Conservation (phyloP, 1,140 invertebrate genomes). For the Chironomus tepperi region DNA sequence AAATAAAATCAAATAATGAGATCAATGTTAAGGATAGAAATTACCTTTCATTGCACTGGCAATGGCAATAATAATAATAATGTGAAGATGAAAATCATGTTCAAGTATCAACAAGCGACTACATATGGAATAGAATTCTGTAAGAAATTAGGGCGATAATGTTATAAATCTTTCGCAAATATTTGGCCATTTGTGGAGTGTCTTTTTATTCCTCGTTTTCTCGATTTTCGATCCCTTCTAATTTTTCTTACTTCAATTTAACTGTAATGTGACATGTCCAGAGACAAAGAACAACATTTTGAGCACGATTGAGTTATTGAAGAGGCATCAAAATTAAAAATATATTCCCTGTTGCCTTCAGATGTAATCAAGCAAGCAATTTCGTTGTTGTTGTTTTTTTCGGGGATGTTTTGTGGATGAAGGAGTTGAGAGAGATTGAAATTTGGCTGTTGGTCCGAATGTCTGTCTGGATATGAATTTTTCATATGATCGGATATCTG, state of each 20-base stretch:
- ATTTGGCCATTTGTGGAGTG: conserved; percentile 23
- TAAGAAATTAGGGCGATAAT: conserved; percentile 20
- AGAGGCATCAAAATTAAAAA: too few species aligned
- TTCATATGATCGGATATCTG: too few species aligned
- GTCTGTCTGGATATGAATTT: too few species aligned
- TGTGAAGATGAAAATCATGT: conserved; percentile 6
- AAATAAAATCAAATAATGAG: conserved; percentile 22
- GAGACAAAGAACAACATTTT: neutral
- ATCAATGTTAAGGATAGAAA: conserved; percentile 4
- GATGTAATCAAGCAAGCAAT: too few species aligned
- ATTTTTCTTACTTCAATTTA: neutral
- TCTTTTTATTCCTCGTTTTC: neutral
- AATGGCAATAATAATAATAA: neutral
- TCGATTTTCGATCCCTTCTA: too few species aligned
- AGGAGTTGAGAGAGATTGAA: too few species aligned
- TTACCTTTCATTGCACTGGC: neutral
- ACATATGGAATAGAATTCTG: neutral
- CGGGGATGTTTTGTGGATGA: too few species aligned
- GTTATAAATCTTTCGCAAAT: conserved; percentile 19
- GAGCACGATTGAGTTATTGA: neutral
- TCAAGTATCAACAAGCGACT: conserved; percentile 19
- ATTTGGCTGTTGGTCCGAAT: too few species aligned
- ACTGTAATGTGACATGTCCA: neutral
- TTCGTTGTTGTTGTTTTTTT: too few species aligned
- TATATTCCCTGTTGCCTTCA: too few species aligned